Evolutionary conservation across 1,140 invertebrate species (phyloP).

Genomic region (Pemphigus obesinymphae): DNA sequence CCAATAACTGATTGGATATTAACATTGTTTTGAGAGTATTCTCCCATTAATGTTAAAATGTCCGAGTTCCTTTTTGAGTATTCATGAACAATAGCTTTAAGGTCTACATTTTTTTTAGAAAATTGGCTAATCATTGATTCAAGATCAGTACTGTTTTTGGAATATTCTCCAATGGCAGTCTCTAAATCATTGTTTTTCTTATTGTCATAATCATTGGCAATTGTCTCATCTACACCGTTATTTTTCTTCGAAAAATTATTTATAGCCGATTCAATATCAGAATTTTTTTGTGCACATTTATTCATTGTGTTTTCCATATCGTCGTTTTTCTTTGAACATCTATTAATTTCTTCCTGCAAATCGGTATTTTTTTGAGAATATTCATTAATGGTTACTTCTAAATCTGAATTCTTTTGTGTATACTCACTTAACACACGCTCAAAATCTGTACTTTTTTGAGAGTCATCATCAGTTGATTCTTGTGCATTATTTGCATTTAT

Average conservation of each 20-base stretch:
- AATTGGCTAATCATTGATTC: not conserved
- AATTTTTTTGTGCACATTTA: constrained; percentile 28
- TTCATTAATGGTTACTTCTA: not conserved
- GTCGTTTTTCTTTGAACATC: constrained; percentile 11
- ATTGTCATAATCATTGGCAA: not conserved
- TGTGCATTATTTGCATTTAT: not conserved
- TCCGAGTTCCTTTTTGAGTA: constrained; percentile 11
- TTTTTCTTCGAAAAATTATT: not conserved
- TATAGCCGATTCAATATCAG: not conserved
- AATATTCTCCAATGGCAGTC: not conserved
- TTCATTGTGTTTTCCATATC: constrained; percentile 23
- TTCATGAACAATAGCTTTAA: not conserved
- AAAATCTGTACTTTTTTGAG: constrained; percentile 21
- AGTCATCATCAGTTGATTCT: constrained; percentile 13
- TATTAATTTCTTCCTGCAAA: not conserved
- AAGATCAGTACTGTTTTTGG: not conserved
- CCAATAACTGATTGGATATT: constrained; percentile 19
- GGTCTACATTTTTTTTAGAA: not conserved
- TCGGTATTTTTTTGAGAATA: not conserved
- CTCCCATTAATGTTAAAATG: not conserved
- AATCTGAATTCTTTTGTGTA: not conserved
- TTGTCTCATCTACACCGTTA: not conserved
- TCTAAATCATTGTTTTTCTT: not conserved
- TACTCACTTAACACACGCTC: not conserved
- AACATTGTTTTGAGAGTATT: constrained; percentile 20